Base-by-base conservation (phyloP, 2,888 invertebrate genomes). In the Stenichneumon culpator region DNA sequence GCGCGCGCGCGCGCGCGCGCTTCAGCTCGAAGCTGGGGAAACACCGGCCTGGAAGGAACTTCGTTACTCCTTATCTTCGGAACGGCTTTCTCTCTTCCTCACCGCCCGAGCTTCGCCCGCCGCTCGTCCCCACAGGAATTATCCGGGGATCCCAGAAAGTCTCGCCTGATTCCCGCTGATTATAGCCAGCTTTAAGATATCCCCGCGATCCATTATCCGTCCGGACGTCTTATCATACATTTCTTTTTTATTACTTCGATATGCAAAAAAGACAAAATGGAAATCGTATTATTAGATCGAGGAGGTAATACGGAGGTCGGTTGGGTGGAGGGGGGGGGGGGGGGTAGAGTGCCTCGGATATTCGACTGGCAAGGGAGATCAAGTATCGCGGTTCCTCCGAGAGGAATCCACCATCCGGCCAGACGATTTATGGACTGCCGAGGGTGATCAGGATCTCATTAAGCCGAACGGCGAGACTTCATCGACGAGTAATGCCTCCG, bases 381-480 rank as follows among this genome's bases (percentile, higher is more conserved):
- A 78, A 86, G 86, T 86, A 86, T 83, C 86, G 19, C 19, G 63
- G 65, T 75, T 39, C 75, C 44, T 25, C 67, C 63, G 44, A 60
- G 60, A 70, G 69, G 83, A 82, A 86, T 83, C 77, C 68, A 67
- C 78, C 72, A 68, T 22, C 32, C 54, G 67, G 54, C 32, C 77
- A 19, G 63, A 80, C 86, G 86, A 86, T 86, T 86, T 86, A 86
- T 86, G 75, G 83, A 73, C 86, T 72, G 80, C 50, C 47, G 86
- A 73, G 82, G 77, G 86, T 80, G 86, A 86, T 86, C 86, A 86
- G 86, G 83, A 86, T 86, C 86, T 86, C 86, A 86, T 86, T 83
- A 86, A 86, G 86, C 73, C 75, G 79, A 72, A 67, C 73, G 67
- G 57, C 50, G 79, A 84, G 78, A 68, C 80, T 78, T 86, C 83